phyloP scores from a whole-genome alignment of 2,888 invertebrate genomes.

The Shargacucullia verbasci region DNA sequence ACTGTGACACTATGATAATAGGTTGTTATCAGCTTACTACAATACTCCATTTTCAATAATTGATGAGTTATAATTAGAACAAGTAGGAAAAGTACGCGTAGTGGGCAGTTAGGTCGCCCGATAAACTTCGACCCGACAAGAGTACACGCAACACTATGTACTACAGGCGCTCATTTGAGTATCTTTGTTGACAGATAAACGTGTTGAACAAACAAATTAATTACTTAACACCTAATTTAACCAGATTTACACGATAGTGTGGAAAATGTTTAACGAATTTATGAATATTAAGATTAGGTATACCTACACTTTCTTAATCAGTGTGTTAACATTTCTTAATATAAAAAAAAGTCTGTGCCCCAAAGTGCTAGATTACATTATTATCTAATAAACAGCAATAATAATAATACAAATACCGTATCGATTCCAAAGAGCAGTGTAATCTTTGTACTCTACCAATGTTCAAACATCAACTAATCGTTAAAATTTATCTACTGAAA shows the following conservation, averaged over 20 bases:
- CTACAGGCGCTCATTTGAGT: conserved; percentile 43
- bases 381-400: background rate
- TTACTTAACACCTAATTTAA: conserved; percentile 40
- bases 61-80: conserved; percentile 76
- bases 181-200: conserved; percentile 57
- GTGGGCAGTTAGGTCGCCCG: conserved; percentile 62
- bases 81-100: conserved; percentile 81
- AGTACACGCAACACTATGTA: conserved; percentile 51
- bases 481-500: conserved; percentile 8
- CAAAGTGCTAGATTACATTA: background rate
- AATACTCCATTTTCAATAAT: conserved; percentile 58
- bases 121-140: conserved; percentile 75
- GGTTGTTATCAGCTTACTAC: conserved; percentile 47
- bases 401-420: background rate
- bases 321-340: too few relatives aligned
- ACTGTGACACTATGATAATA: conserved; percentile 47
- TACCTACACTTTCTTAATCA: too few relatives aligned
- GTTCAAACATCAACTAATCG: conserved; percentile 6
- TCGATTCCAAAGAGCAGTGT: background rate
- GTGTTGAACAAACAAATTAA: conserved; percentile 57
- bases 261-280: too few relatives aligned
- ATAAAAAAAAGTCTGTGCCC: too few relatives aligned
- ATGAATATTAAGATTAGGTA: too few relatives aligned
- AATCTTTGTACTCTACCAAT: background rate
- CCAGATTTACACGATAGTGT: background rate